Percentiles rank a stretch among this genome's conserved stretches.
Conservation (phyloP, 2,888 invertebrate species). For the Hirtodrosophila confusa region DNA sequence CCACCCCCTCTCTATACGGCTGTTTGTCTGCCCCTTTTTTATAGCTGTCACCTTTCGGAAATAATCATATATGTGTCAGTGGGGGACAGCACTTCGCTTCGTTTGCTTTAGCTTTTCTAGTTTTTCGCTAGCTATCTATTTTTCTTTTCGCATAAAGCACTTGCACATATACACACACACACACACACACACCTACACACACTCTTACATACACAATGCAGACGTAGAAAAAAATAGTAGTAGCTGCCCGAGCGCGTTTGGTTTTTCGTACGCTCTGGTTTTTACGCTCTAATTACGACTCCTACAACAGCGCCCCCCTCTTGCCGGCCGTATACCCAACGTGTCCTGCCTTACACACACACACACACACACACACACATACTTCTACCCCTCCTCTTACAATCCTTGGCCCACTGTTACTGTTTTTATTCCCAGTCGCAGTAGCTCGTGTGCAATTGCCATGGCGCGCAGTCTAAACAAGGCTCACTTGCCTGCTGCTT, state of each 20-base stretch:
- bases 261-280: conserved; percentile 82
- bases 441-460: conserved; percentile 70
- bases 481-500: conserved; percentile 77
- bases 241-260: conserved; percentile 76
- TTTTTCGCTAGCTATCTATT: conserved; percentile 75
- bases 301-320: conserved; percentile 47
- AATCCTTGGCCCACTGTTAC: conserved; percentile 30
- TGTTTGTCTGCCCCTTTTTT: conserved; percentile 63
- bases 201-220: conserved; percentile 22
- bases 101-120: conserved; percentile 77
- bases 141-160: conserved; percentile 76
- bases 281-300: conserved; percentile 83
- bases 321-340: not conserved
- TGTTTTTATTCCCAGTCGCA: conserved; percentile 51
- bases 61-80: conserved; percentile 79
- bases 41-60: conserved; percentile 81
- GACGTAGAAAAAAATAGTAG: conserved; percentile 60
- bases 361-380: conserved; percentile 2
- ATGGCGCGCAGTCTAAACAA: conserved; percentile 77
- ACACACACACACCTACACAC: conserved; percentile 27
- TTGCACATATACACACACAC: conserved; percentile 40
- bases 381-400: not conserved
- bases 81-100: conserved; percentile 74
- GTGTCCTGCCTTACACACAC: conserved; percentile 15
- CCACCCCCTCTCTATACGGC: conserved; percentile 9